These are phyloP conservation scores for Geophilus truncorum DNA, from an alignment of 2,888 invertebrate species.

Conservation along the genomic window DNA sequence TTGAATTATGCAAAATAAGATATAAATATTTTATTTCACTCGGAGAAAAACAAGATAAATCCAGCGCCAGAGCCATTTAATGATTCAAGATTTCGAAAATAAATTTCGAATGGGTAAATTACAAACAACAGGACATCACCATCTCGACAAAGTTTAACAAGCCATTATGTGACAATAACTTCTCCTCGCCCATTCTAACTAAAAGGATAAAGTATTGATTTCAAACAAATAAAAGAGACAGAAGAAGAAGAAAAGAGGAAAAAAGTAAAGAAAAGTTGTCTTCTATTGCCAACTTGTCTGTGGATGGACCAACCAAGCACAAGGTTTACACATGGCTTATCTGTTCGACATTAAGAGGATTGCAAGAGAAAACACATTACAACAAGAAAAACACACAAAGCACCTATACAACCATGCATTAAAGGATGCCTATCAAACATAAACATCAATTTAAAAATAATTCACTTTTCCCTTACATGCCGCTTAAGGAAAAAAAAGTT, in stretches of 20 bases:
- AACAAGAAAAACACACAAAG: slow-evolving; percentile 11
- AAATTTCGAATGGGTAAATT: no score
- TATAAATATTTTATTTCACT: neutral
- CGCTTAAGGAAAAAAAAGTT: neutral
- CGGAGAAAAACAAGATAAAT: neutral
- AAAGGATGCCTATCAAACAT: neutral
- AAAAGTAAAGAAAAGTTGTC: slow-evolving; percentile 5
- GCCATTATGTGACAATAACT: neutral
- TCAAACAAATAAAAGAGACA: neutral
- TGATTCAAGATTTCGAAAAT: neutral
- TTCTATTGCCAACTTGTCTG: slow-evolving; percentile 3
- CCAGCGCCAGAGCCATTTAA: neutral
- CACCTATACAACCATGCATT: slow-evolving; percentile 4
- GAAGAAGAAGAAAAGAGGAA: neutral
- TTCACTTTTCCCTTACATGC: neutral
- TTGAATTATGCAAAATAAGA: neutral
- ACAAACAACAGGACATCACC: no score
- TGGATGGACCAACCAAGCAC: slow-evolving; percentile 13
- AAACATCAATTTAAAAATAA: slow-evolving; percentile 19
- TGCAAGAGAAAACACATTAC: slow-evolving; percentile 2
- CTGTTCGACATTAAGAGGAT: slow-evolving; percentile 20
- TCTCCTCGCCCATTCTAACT: neutral
- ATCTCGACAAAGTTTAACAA: neutral
- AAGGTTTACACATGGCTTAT: slow-evolving; percentile 20
- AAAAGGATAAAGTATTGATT: slow-evolving; percentile 5